Percentiles rank a stretch among this genome's conserved stretches.
phyloP scores from a whole-genome alignment of 2,888 invertebrate genomes.

The Deilephila porcellus region DNA sequence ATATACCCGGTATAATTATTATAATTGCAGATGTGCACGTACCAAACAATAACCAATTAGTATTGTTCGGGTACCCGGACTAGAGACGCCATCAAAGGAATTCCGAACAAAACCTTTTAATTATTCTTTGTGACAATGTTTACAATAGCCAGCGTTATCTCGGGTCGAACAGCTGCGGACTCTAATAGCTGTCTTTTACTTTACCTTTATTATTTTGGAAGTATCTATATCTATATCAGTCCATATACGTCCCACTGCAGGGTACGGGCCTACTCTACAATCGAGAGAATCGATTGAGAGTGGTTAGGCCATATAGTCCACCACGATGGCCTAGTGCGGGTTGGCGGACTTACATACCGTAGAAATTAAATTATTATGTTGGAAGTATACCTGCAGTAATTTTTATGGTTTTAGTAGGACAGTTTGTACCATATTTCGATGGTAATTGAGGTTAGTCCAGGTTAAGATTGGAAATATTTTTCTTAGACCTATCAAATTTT shows the following conservation, averaged over 20 bases:
- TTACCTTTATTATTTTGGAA: neutral
- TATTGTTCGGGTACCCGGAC: neutral
- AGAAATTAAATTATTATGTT: neutral
- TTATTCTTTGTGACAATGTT: slow-evolving; percentile 12
- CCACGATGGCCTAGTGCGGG: too few relatives aligned
- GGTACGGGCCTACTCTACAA: too few relatives aligned
- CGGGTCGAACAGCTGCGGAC: slow-evolving; percentile 8
- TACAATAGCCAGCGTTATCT: slow-evolving; percentile 14
- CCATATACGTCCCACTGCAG: too few relatives aligned
- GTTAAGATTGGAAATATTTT: too few relatives aligned
- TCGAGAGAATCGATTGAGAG: too few relatives aligned
- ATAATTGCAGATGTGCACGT: neutral
- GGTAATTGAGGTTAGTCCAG: too few relatives aligned
- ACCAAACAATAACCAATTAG: neutral
- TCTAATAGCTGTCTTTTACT: neutral
- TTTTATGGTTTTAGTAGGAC: neutral
- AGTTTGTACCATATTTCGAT: neutral
- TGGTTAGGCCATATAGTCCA: too few relatives aligned
- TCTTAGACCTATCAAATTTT: too few relatives aligned
- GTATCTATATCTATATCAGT: too few relatives aligned
- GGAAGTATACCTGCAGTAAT: neutral
- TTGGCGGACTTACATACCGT: too few relatives aligned
- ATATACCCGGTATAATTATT: too few relatives aligned
- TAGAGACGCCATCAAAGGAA: neutral
- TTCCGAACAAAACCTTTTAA: neutral